Conservation (phyloP, 2,797 vertebrate genomes). For the Spea hammondii region DNA sequence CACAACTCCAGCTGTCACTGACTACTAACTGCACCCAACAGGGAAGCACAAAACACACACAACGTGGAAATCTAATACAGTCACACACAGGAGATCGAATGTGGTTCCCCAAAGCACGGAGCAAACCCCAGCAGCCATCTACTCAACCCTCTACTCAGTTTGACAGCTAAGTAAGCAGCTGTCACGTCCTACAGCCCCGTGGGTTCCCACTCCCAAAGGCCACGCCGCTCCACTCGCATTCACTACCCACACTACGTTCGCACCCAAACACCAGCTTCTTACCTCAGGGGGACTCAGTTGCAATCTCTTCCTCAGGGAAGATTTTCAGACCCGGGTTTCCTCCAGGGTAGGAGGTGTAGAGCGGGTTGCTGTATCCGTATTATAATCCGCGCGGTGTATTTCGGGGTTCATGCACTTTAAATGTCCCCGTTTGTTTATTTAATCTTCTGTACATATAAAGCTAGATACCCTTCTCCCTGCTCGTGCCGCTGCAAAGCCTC, state of each 20-base stretch:
- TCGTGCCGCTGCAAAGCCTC: conserved; percentile 4
- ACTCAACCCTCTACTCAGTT: not conserved
- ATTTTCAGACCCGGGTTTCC: conserved; percentile 6
- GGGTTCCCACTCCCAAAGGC: too few relatives aligned
- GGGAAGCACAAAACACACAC: too few relatives aligned
- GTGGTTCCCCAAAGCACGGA: too few relatives aligned
- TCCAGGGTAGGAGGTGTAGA: conserved; percentile 22
- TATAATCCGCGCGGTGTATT: not conserved
- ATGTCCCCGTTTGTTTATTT: not conserved
- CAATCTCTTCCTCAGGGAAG: conserved; percentile 24
- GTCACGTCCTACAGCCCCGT: not conserved
- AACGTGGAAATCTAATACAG: too few relatives aligned
- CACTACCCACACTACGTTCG: not conserved
- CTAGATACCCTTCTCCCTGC: not conserved
- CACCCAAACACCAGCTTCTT: not conserved
- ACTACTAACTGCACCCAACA: too few relatives aligned
- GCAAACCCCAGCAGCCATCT: too few relatives aligned
- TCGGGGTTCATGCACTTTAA: not conserved
- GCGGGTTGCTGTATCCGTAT: not conserved
- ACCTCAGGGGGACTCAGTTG: conserved; percentile 19
- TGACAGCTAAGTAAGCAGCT: conserved; percentile 5
- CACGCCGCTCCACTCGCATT: not conserved
- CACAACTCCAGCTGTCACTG: too few relatives aligned
- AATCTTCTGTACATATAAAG: not conserved
- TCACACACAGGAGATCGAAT: too few relatives aligned